Base-by-base conservation (phyloP, 2,797 vertebrate species). In the Phataginus tricuspis region DNA sequence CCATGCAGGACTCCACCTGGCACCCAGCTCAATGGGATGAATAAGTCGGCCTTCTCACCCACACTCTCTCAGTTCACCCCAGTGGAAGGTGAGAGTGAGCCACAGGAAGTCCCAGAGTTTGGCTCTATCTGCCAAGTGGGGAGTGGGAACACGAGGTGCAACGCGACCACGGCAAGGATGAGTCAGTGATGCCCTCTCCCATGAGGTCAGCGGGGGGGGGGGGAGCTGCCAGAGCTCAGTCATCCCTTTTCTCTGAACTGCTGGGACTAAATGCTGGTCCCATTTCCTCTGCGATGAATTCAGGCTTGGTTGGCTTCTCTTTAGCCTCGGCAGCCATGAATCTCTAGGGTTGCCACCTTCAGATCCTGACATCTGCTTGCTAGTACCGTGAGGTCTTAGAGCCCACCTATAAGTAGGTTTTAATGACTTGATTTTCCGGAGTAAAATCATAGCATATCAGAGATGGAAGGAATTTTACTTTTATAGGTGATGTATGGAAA, bases 241-340 rank as follows among this genome's bases (percentile, higher is more conserved):
- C 45, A 13, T 57, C 55, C 64, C 55, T 90, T 82, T 25, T 72
- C 49, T 91, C 72, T 31, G 31, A 45, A 14, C 64, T 6, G 1
- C 74, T 55, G 1, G n/a, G 53, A 79, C 31, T 74, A 19, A 64
- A 7, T 9, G 19, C 64, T 29, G 10, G 59, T 53, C 53, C 39
- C 15, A 34, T 75, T 74, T 97, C 71, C 85, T 80, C 77, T n/a
- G 31, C n/a, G 49, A 21, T 42, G 34, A 84, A 39, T 86, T 85
- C 16, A 29, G 72, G n/a, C 68, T 55, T 23, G 31, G 23, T 8
- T 57, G 57, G 21, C 59, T 74, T 42, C 39, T 85, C 8, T 42
- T 80, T 49, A 55, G 80, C 27, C 27, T 53, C 68, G 86, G 84
- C 27, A 78, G 74, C 63, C 39, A 74, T 45, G 63, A 69, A 49